Base-by-base conservation (phyloP, 2,113 vertebrate species). In the Microtus pennsylvanicus region DNA sequence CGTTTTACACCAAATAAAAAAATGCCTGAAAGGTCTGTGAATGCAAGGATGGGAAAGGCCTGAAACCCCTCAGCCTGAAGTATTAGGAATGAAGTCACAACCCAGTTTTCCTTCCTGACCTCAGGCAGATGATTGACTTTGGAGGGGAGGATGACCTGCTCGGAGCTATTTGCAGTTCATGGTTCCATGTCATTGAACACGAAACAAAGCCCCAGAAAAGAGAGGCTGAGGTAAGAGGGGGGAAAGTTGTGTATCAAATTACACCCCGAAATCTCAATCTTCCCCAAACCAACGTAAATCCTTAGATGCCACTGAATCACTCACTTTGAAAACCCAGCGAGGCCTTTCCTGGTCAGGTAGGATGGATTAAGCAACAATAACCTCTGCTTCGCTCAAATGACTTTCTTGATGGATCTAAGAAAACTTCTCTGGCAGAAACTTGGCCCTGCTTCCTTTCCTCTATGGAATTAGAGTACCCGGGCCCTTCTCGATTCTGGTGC, bases 121-220 rank as follows among this genome's bases (percentile, higher is more conserved):
- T 96, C 94, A 85, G 97, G 98, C 98, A 98, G 98, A 98, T 98
- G 97, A 98, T 97, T 98, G 98, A 98, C 98, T 97, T 96, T 97
- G 97, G 96, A 98, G 96, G 96, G 90, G 91, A 98, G 97, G 98
- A 97, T 98, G 98, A 98, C 97, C 97, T 97, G 97, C 96, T 98
- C 98, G 97, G 95, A 98, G 96, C 96, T 93, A 97, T 98, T 98
- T 97, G 98, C 96, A 98, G 98, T 98, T 98, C 98, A 99, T 98
- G 98, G 98, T 98, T 98, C 98, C 98, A 98, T 97, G 98, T 98
- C 98, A 98, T 67, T 98, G 98, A 98, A 98, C 98, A 96, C 74
- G 94, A 97, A 98, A 98, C 97, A 98, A 98, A 98, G 98, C 98
- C 92, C 97, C 98, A 98, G 96, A 97, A 98, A 97, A 85, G 55